phyloP scores from a whole-genome alignment of 92 coral and sea anemone genomes.

The Porites lobata region DNA sequence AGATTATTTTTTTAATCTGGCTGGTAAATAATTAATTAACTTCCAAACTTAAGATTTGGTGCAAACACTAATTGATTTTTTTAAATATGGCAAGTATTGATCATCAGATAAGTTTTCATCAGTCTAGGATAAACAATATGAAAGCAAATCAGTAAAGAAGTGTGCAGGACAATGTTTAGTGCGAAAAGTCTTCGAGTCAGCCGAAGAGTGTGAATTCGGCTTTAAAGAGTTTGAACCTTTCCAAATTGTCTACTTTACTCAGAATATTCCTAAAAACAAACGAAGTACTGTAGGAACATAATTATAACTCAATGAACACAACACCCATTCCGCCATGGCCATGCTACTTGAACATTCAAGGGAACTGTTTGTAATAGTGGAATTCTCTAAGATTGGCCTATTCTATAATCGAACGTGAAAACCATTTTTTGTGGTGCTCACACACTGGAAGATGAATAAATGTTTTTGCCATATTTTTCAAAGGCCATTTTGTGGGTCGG shows the following conservation, averaged over 20 bases:
- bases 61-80: conserved; percentile 56
- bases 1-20: neutral
- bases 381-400: too few species aligned
- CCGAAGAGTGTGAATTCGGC: neutral
- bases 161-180: neutral
- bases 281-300: too few species aligned
- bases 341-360: too few species aligned
- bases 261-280: too few species aligned
- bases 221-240: conserved; percentile 10
- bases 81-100: conserved; percentile 32
- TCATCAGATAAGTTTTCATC: conserved; percentile 44
- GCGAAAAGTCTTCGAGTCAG: neutral
- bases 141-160: neutral
- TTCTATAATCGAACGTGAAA: too few species aligned
- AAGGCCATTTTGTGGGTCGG: too few species aligned
- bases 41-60: conserved; percentile 1
- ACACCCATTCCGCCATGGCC: too few species aligned
- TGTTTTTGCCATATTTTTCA: too few species aligned
- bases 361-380: too few species aligned
- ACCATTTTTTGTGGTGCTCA: too few species aligned
- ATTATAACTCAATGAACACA: too few species aligned
- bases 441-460: too few species aligned
- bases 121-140: conserved; percentile 22
- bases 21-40: conserved; percentile 18
- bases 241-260: neutral